These are phyloP conservation scores for Lamellibrachia luymesi DNA, from an alignment of 1,140 invertebrate genomes.

Conservation along the genomic window DNA sequence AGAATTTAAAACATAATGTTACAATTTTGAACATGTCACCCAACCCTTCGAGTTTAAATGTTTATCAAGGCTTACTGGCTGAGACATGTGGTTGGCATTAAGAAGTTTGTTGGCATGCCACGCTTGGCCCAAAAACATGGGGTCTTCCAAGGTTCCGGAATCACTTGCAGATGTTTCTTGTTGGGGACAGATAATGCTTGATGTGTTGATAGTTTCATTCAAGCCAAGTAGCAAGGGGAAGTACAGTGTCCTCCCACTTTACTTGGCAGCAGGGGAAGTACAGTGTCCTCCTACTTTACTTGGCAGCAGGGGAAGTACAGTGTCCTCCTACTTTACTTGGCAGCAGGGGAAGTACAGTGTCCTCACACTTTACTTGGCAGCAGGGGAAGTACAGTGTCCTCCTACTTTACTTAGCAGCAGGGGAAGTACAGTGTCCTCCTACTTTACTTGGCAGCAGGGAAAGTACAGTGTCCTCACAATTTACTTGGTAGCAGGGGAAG, in stretches of 20 bases:
- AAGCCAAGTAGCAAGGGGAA: not conserved
- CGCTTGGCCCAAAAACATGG: not conserved
- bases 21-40: not conserved
- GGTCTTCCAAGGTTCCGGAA: not conserved
- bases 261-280: too few relatives aligned
- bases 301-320: too few relatives aligned
- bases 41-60: not conserved
- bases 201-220: not conserved
- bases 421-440: too few relatives aligned
- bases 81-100: not conserved
- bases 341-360: too few relatives aligned
- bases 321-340: too few relatives aligned
- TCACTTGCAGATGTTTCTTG: not conserved
- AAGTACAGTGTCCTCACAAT: too few relatives aligned
- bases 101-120: not conserved
- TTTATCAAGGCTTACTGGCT: not conserved
- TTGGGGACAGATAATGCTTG: not conserved
- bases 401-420: too few relatives aligned
- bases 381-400: too few relatives aligned
- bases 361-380: too few relatives aligned
- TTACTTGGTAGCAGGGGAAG: too few relatives aligned
- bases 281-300: too few relatives aligned
- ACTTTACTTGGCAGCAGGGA: too few relatives aligned
- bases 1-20: not conserved
- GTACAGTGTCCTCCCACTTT: not conserved